These are phyloP conservation scores for Oryzias curvinotus DNA, from an alignment of 2,113 vertebrate species.

Conservation along the genomic window DNA sequence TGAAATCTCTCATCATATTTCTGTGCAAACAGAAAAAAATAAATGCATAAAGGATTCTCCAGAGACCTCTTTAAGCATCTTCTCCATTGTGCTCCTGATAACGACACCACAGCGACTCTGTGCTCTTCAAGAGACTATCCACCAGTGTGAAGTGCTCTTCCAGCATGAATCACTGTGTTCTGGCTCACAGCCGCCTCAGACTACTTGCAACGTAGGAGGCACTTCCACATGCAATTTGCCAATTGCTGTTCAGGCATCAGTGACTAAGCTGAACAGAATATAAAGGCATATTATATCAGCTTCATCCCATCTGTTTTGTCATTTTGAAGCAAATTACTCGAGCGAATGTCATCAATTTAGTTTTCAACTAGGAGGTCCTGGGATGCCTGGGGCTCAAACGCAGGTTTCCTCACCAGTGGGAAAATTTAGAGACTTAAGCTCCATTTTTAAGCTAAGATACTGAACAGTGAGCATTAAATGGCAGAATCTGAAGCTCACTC, in stretches of 20 bases:
- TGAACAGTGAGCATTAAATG: no score
- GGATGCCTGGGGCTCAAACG: no score
- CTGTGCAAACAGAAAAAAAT: no score
- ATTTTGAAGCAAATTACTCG: conserved; percentile 37
- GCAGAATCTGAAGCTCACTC: no score
- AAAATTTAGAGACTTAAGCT: no score
- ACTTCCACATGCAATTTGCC: conserved; percentile 48
- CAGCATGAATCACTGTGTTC: conserved; percentile 40
- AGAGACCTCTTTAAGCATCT: no score
- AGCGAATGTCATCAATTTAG: conserved; percentile 10
- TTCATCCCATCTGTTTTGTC: conserved; percentile 18
- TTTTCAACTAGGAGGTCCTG: no score
- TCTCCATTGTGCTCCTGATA: conserved; percentile 18
- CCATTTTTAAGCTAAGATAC: no score
- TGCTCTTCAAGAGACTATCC: conserved; percentile 43
- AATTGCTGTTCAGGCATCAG: conserved; percentile 40
- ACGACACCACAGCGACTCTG: conserved; percentile 44
- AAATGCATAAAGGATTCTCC: no score
- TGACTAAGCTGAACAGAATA: conserved; percentile 40
- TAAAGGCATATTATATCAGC: conserved; percentile 26
- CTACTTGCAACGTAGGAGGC: conserved; percentile 46
- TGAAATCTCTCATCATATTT: no score
- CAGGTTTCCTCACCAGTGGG: no score
- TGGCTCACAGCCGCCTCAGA: conserved; percentile 53
- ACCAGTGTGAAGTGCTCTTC: conserved; percentile 47